A percentile compares a stretch with the other conserved stretches of the same genome.
Evolutionary conservation across 2,888 invertebrate species (phyloP).

Genomic region (Idaea straminata): DNA sequence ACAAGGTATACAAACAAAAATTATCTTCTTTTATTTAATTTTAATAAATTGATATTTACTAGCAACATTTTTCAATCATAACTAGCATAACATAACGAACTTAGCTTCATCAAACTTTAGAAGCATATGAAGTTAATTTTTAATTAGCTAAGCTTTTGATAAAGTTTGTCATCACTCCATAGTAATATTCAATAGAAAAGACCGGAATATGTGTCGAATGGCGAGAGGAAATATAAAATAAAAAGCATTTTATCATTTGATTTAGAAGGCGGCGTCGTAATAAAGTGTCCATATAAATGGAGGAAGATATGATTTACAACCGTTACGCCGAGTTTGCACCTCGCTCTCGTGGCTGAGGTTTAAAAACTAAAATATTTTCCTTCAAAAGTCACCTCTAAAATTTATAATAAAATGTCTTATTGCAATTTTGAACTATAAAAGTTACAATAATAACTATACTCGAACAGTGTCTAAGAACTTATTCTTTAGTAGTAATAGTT

Average conservation of each 20-base stretch:
- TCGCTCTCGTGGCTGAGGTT: constrained; percentile 48
- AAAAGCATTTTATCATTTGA: constrained; percentile 79
- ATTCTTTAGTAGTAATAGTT: neutral
- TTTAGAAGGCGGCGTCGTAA: constrained; percentile 76
- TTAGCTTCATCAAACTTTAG: neutral
- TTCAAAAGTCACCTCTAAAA: constrained; percentile 13
- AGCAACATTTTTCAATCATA: neutral
- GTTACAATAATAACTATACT: neutral
- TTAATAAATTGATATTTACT: no score
- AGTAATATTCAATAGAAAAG: constrained; percentile 42
- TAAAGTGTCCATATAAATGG: constrained; percentile 79
- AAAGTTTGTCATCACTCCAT: neutral
- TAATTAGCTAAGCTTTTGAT: neutral
- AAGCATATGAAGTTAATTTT: neutral
- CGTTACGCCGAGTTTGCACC: constrained; percentile 64
- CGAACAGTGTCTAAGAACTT: neutral
- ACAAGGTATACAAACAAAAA: constrained; percentile 83
- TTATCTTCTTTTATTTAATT: neutral
- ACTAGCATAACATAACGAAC: neutral
- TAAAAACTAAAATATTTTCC: constrained; percentile 48
- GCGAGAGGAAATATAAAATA: constrained; percentile 73
- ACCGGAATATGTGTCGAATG: constrained; percentile 67
- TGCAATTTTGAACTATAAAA: neutral
- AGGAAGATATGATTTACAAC: constrained; percentile 74
- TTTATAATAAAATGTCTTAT: neutral